phyloP scores from a whole-genome alignment of 2,888 invertebrate genomes.

The Steinernema hermaphroditum region DNA sequence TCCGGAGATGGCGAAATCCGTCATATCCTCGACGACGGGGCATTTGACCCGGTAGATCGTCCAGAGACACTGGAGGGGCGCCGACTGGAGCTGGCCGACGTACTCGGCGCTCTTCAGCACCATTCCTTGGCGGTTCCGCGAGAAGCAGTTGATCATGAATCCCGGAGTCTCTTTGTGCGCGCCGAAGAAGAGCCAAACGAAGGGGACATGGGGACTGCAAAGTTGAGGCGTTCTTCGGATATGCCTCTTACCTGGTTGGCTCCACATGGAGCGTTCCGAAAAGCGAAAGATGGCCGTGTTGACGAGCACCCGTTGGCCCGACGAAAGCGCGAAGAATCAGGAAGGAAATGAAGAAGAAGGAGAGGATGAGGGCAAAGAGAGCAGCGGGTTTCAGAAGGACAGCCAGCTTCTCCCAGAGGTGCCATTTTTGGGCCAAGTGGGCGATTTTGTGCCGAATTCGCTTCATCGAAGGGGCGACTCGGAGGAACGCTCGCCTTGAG shows the following conservation, averaged over 20 bases:
- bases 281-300: not conserved
- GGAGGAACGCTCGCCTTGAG: too few relatives aligned
- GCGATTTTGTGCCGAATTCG: too few relatives aligned
- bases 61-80: slow-evolving; percentile 7
- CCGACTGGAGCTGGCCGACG: not conserved
- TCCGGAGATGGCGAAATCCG: not conserved
- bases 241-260: not conserved
- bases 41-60: slow-evolving; percentile 1
- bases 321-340: not conserved
- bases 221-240: too few relatives aligned
- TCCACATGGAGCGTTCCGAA: slow-evolving; percentile 1
- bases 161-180: not conserved
- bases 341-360: not conserved
- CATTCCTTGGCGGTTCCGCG: not conserved
- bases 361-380: not conserved
- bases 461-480: too few relatives aligned
- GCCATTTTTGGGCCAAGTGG: too few relatives aligned
- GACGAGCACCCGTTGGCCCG: not conserved
- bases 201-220: not conserved
- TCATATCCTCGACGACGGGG: slow-evolving; percentile 13
- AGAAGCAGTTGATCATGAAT: not conserved
- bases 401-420: too few relatives aligned
- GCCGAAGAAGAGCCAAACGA: not conserved
- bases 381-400: not conserved
- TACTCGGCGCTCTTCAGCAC: not conserved